These are phyloP conservation scores for Ceuthmochares aereus DNA, from an alignment of 2,113 vertebrate species.

Conservation along the genomic window DNA sequence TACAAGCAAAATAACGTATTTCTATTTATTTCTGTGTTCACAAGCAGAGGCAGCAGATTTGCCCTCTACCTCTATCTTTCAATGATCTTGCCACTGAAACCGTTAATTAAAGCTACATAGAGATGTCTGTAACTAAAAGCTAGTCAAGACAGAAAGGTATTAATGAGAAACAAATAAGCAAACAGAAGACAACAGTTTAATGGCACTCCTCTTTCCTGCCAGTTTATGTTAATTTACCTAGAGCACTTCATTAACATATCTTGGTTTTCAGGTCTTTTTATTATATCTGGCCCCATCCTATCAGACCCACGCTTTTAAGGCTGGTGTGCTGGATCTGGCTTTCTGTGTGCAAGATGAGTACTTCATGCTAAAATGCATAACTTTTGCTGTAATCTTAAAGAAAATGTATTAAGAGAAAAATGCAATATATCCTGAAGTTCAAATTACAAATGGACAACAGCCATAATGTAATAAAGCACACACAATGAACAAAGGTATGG, in stretches of 20 bases:
- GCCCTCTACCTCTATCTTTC: rapidly evolving
- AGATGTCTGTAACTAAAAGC: neutral
- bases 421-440: too few species aligned
- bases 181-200: neutral
- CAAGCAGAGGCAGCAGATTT: neutral
- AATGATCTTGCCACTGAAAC: neutral
- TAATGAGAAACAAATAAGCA: neutral
- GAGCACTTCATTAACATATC: neutral
- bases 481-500: too few species aligned
- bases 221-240: neutral
- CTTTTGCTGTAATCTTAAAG: neutral
- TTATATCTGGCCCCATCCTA: neutral
- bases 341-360: neutral
- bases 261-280: neutral
- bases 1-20: neutral
- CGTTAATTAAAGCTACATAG: neutral
- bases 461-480: too few species aligned
- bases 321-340: neutral
- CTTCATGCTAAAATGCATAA: neutral
- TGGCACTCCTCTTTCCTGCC: neutral
- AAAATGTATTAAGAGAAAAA: neutral
- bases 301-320: neutral
- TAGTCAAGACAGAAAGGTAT: neutral
- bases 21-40: neutral
- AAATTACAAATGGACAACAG: too few species aligned